These are phyloP conservation scores for Ardeotis arabs DNA, from an alignment of 2,113 vertebrate species.

Conservation along the genomic window DNA sequence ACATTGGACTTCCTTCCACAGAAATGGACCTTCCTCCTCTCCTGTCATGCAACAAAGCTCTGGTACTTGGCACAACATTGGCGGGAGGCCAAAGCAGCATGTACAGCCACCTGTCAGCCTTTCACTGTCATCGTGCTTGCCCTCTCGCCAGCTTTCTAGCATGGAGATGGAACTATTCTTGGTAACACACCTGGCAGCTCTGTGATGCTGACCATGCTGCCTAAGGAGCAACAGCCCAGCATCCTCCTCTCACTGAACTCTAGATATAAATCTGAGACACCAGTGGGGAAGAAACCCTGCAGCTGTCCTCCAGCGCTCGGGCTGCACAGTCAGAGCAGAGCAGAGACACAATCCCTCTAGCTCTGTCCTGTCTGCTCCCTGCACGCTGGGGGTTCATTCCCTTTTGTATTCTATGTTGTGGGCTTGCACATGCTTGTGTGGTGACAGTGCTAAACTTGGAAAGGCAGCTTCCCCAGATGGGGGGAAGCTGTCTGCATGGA, in stretches of 20 bases:
- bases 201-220: background rate
- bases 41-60: background rate
- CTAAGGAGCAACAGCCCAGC: background rate
- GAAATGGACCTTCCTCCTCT: background rate
- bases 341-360: background rate
- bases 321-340: background rate
- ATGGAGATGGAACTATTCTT: background rate
- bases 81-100: background rate
- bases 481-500: background rate
- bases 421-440: constrained; percentile 23
- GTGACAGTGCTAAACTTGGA: constrained; percentile 37
- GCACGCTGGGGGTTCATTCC: background rate
- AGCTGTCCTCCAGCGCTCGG: background rate
- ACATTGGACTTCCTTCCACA: background rate
- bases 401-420: constrained; percentile 15
- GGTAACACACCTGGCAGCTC: background rate
- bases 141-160: background rate
- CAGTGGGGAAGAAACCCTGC: background rate
- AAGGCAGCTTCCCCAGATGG: background rate
- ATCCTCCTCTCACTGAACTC: background rate
- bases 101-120: background rate
- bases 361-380: background rate
- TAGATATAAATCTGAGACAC: background rate
- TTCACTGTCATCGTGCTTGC: background rate
- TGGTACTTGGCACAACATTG: background rate